Evolutionary conservation across 2,113 vertebrate genomes (phyloP).

Genomic region (Actenoides hombroni): DNA sequence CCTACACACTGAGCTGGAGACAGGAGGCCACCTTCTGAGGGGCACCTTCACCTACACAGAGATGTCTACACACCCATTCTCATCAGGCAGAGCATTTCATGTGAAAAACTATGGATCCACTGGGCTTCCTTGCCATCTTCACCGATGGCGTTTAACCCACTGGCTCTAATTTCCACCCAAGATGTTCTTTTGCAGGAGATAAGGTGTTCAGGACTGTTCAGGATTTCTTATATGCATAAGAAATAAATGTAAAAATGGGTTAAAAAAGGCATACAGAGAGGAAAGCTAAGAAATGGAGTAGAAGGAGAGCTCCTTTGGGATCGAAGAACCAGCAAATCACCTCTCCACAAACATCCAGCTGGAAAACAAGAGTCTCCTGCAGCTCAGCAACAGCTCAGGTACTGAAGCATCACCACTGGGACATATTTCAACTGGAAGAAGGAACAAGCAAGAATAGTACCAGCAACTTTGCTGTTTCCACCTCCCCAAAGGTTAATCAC

Average conservation of each 20-base stretch:
- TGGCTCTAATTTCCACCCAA: rapidly evolving
- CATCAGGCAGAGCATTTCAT: background rate
- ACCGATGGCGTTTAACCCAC: rapidly evolving
- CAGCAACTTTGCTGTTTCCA: background rate
- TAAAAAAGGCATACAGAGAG: slow-evolving; percentile 9
- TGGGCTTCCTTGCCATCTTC: background rate
- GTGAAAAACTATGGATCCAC: rapidly evolving
- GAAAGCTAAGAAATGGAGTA: slow-evolving; percentile 2
- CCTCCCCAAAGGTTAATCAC: background rate
- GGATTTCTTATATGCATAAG: background rate
- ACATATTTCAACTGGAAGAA: background rate
- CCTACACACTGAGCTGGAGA: rapidly evolving
- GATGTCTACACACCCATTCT: background rate
- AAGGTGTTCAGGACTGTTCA: slow-evolving; percentile 57
- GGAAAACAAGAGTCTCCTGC: background rate
- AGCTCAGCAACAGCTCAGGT: background rate
- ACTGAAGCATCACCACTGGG: background rate
- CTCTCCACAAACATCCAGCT: background rate
- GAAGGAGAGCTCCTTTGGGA: slow-evolving; percentile 46
- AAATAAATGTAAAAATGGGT: background rate
- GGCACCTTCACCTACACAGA: rapidly evolving
- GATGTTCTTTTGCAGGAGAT: background rate
- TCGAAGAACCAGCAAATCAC: slow-evolving; percentile 29
- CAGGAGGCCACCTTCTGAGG: background rate
- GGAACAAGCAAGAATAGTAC: background rate